Evolutionary conservation across 1,140 invertebrate species (phyloP), one percentile per base, ranked within the genome.

Genomic region (Scaptomyza montana): DNA sequence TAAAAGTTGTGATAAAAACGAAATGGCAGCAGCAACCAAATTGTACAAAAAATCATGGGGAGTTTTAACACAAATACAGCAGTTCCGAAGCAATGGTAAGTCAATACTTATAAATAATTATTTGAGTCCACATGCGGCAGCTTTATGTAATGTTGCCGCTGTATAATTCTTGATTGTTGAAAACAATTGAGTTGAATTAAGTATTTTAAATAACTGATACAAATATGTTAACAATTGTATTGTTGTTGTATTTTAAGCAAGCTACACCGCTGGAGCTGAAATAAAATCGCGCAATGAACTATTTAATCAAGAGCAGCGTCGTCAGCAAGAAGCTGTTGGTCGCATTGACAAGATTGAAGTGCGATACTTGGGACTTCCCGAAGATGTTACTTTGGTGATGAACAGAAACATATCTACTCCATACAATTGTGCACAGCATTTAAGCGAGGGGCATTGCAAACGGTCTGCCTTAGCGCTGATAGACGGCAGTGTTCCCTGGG

Each of bases 391-490:
- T 3, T 92, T 99, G 39, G 90, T 96, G 12, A 99, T 99, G 98
- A 99, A 99, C 92, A 97, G 96, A 92, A 93, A 95, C 74, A 92
- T 99, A 4, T 99, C 98, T 1, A 99, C 98, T 2, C 98, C 98
- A 2, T 96, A 94, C 78, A 96, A 99, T 92, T 98, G 98, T 93
- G 97, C 98, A 1, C 96, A 94, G 93, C 98, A 98, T 97, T 73
- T 95, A 92, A 93, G 93, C 33, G 96, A 98, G 89, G 94, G 95
- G 65, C 92, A 97, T 19, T 93, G 93, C 12, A 94, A 96, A 46
- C 92, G 94, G 28, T 95, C 96, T 54, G 97, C 95, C 0, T 82
- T 99, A 7, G 98, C 98, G 0, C 86, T 97, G 19, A 93, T 99
- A 0, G 95, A 99, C 92, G 95, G 94, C 7, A 91, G 92, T 36